Base-by-base conservation (phyloP, 2,888 invertebrate genomes). In the Cynaeus angustus region DNA sequence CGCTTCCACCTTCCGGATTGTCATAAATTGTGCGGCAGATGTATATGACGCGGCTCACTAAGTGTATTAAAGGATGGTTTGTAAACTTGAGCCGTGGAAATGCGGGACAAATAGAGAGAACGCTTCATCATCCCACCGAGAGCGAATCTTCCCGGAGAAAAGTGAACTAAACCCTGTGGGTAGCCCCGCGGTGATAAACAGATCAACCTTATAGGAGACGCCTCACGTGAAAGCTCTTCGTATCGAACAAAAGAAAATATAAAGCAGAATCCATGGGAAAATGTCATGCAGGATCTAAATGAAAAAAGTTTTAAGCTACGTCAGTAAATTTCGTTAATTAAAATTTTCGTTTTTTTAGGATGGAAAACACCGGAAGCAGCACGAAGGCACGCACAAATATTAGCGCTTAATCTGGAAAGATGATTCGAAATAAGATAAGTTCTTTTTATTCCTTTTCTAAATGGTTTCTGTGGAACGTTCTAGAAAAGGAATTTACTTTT, bases 151-250 rank as follows among this genome's bases (percentile, higher is more conserved):
- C 33, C 26, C 41, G 38, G 45, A n/a, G 50, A 62, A 62, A 62
- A 62, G 53, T 65, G 53, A 45, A 65, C 43, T 45, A 53, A 65
- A 26, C 65, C 65, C 53, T 53, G 33, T 45, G 65, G 65, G 65
- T 53, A 65, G 45, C 65, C 65, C 65, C 53, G 12, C 10, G 55
- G 65, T 65, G 55, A 65, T 65, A 65, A 65, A 65, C 65, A 65
- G 65, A 65, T 65, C 65, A 65, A 65, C 43, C 52, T 13, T 53
- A 12, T 10, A 64, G 52, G 64, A 50, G 52, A 64, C 64, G 52
- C 64, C 64, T 37, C 53, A n/a, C 7, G 65, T 43, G 61, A 65
- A 53, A 53, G 26, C 45, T 65, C 45, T 33, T 41, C 33, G 45
- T 13, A 52, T 65, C 65, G 53, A 65, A 65, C 30, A 41, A 65